Evolutionary conservation across 2,888 invertebrate genomes (phyloP).

Genomic region (Teinopalpus imperialis): DNA sequence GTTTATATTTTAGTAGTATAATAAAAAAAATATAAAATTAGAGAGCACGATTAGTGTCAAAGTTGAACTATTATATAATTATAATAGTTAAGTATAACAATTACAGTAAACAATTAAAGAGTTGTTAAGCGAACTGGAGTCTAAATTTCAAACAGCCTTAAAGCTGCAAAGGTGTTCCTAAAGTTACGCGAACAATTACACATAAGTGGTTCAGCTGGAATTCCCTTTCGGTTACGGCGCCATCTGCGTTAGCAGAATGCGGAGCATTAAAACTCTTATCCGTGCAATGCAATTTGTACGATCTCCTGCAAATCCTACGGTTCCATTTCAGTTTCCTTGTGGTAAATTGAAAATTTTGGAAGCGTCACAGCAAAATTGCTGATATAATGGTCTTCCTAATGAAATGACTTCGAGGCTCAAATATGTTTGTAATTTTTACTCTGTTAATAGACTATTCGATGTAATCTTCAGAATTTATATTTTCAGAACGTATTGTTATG

Average conservation of each 20-base stretch:
- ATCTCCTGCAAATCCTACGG: slow-evolving; percentile 1
- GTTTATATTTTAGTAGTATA: too few species aligned
- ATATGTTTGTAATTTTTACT: too few species aligned
- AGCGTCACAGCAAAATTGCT: slow-evolving; percentile 12
- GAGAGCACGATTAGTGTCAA: too few species aligned
- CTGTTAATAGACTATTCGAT: too few species aligned
- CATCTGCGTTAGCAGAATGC: slow-evolving; percentile 22
- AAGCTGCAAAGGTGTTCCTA: slow-evolving; percentile 21
- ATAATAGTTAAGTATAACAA: slow-evolving; percentile 15
- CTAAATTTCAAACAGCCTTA: slow-evolving; percentile 18
- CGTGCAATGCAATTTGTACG: slow-evolving; percentile 18
- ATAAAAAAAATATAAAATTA: too few species aligned
- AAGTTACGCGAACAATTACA: slow-evolving; percentile 25
- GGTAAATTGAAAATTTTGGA: slow-evolving; percentile 3
- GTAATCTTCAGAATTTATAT: too few species aligned
- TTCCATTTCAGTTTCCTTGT: slow-evolving; percentile 1
- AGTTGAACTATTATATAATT: slow-evolving; percentile 9
- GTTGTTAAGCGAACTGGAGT: slow-evolving; percentile 13
- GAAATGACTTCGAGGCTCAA: too few species aligned
- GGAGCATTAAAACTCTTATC: slow-evolving; percentile 18
- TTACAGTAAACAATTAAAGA: slow-evolving; percentile 18
- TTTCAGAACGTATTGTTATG: too few species aligned
- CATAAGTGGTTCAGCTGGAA: slow-evolving; percentile 23
- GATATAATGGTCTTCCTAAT: slow-evolving; percentile 7
- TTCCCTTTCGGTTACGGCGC: slow-evolving; percentile 22